A percentile compares a stretch with the other conserved stretches of the same genome.
Conservation (phyloP, 30 jellyfish, hydroid and myxozoan species). For the Rhopilema esculentum region DNA sequence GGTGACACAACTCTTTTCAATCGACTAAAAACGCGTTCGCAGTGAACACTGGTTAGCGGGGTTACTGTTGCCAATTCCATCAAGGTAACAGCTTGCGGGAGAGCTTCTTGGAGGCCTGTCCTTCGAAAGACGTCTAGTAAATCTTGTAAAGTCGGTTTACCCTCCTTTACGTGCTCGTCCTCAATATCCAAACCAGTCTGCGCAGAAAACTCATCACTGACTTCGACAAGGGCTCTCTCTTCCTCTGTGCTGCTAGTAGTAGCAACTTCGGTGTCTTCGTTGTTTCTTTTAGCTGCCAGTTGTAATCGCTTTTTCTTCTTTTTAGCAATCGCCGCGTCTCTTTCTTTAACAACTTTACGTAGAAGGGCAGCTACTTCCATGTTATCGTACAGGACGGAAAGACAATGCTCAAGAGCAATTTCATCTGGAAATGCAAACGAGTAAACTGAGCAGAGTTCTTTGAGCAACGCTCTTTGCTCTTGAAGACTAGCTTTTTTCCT, state of each 20-base stretch:
- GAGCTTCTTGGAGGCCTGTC: slow-evolving; percentile 24
- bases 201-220: slow-evolving; percentile 12
- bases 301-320: neutral
- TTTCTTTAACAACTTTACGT: slow-evolving; percentile 8
- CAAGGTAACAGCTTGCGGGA: neutral
- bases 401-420: slow-evolving; percentile 23
- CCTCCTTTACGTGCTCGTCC: slow-evolving; percentile 20
- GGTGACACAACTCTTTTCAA: too few relatives aligned
- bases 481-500: neutral
- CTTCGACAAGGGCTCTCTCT: slow-evolving; percentile 20
- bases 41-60: neutral
- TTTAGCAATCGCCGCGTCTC: slow-evolving; percentile 7
- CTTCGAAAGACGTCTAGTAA: slow-evolving; percentile 1
- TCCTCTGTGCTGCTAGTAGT: slow-evolving; percentile 11
- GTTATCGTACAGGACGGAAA: slow-evolving; percentile 21
- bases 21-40: too few relatives aligned
- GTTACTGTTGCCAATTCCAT: slow-evolving; percentile 4
- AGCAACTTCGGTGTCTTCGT: slow-evolving; percentile 11
- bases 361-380: slow-evolving; percentile 21
- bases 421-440: neutral
- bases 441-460: neutral
- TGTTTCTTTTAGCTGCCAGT: slow-evolving; percentile 9
- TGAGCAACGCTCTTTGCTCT: neutral
- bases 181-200: slow-evolving; percentile 12
- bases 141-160: slow-evolving; percentile 16